These are phyloP conservation scores for Sciurus niger DNA, from an alignment of 2,113 vertebrate genomes.

Conservation along the genomic window DNA sequence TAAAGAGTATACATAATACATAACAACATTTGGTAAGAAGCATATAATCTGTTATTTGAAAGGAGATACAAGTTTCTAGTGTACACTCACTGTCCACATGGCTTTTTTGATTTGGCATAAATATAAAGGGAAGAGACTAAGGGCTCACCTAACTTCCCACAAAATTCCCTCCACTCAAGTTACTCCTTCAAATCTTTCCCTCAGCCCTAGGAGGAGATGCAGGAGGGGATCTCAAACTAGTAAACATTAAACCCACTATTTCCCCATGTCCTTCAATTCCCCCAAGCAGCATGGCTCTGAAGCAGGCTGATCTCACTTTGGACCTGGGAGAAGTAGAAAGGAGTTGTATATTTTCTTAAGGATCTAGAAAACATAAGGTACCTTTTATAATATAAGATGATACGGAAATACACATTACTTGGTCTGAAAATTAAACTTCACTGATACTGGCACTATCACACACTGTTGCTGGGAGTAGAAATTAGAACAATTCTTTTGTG, in stretches of 20 bases:
- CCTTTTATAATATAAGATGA: background rate
- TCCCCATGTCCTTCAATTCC: background rate
- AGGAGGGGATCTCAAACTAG: background rate
- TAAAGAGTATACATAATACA: background rate
- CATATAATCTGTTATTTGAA: background rate
- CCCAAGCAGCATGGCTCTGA: background rate
- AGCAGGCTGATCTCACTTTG: background rate
- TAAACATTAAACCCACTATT: background rate
- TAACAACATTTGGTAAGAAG: background rate
- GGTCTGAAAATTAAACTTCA: background rate
- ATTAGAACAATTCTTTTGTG: background rate
- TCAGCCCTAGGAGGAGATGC: background rate
- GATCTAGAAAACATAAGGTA: background rate
- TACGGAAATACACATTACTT: background rate
- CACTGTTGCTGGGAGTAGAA: background rate
- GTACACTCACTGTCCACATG: background rate
- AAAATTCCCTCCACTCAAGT: background rate
- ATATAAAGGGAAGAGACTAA: background rate
- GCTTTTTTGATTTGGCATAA: background rate
- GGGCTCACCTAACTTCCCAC: background rate
- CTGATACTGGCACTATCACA: background rate
- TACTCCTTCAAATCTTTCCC: background rate
- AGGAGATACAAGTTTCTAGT: background rate
- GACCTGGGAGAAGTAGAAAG: background rate
- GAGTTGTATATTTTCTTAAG: constrained; percentile 26